Evolutionary conservation across 2,113 vertebrate genomes (phyloP), one percentile per base, ranked within the genome.

Genomic region (Alethe castanea): DNA sequence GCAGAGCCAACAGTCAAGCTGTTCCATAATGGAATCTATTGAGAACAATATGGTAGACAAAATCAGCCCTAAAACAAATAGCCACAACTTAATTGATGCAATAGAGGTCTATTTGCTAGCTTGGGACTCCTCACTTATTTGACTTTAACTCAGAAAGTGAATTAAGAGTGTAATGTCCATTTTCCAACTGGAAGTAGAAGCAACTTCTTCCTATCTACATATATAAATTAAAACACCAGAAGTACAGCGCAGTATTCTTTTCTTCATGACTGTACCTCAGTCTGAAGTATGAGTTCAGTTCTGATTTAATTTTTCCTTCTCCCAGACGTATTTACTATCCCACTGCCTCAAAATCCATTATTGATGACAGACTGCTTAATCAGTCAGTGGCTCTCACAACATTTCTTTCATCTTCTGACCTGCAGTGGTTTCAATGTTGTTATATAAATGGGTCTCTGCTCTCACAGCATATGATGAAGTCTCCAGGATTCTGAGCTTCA

Each of bases 1-100:
- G 35, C 45, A 60, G 88, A 88, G 25, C 29, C 19, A 45, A 45
- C 47, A 65, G 66, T 13, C 54, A 74, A 70, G 57, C 31, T 47
- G 26, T 88, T 93, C 79, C 82, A 81, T 78, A 93, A 83, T 67
- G 82, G 64, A 88, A 56, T 56, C 56, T 47, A 90, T 45, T 48
- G 69, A 81, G 72, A 76, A 93, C 76, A 90, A 96, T 42, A 16
- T 5, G 10, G 33, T 50, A 67, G 92, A 56, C 88, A 96, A 94
- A 88, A 78, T 76, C 80, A 90, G 76, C 72, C 78, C 60, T 92
- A 84, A 96, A 96, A 92, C 74, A 96, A 96, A 92, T 94, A 96
- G 65, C 52, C 82, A 86, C 82, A 83, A 78, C 26, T 74, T 93
- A 81, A 81, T 36, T 92, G 92, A 94, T 2, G 12, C 74, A 88